A percentile compares a stretch with the other conserved stretches of the same genome.
Evolutionary conservation across 2,888 invertebrate species (phyloP).

Genomic region (Brachyopa scutellaris): DNA sequence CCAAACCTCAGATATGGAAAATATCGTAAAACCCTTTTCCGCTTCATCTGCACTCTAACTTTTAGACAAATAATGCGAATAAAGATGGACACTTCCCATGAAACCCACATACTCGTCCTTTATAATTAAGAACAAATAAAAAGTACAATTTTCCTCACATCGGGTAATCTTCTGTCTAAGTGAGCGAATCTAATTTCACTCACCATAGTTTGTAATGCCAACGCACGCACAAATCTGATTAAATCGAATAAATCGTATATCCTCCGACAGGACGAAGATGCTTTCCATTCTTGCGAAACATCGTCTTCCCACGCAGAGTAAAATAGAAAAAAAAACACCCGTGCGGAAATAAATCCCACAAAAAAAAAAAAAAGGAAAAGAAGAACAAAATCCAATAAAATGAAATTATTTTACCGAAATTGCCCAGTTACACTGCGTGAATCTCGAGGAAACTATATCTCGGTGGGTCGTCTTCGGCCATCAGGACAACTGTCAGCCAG

Average conservation of each 20-base stretch:
- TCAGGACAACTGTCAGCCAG: neutral
- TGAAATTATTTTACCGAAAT: conserved; percentile 40
- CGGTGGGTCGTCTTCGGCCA: neutral
- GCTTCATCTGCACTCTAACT: no score
- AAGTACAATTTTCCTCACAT: no score
- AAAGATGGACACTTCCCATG: no score
- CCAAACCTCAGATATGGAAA: no score
- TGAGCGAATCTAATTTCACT: conserved; percentile 55
- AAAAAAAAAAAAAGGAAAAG: neutral
- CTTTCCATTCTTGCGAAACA: no score
- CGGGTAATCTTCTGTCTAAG: conserved; percentile 38
- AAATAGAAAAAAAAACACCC: neutral
- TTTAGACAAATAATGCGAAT: no score
- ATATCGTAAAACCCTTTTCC: no score
- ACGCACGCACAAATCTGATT: conserved; percentile 49
- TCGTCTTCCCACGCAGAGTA: neutral
- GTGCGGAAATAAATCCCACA: conserved; percentile 24
- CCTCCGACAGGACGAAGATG: neutral
- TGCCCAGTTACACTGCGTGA: conserved; percentile 40
- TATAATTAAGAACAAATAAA: no score
- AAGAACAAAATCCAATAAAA: conserved; percentile 37
- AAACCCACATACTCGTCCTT: no score
- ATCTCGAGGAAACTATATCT: conserved; percentile 36
- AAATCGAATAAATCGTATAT: conserved; percentile 35
- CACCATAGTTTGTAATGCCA: conserved; percentile 23